Evolutionary conservation across 2,888 invertebrate species (phyloP), one percentile per base, ranked within the genome.

Genomic region (Machimus atricapillus): DNA sequence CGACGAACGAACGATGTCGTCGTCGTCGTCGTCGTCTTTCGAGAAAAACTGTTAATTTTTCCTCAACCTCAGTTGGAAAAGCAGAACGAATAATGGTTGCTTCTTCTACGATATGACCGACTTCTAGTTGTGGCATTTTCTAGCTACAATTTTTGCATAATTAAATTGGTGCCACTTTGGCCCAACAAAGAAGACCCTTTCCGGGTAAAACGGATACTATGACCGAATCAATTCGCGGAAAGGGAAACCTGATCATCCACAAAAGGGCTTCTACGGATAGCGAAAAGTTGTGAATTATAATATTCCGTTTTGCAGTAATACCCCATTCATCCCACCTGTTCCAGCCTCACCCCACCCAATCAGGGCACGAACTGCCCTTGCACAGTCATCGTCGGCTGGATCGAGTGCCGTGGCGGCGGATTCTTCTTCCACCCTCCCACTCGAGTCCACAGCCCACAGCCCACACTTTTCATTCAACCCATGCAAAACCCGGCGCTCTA

Each of bases 281-380:
- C 66, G 27, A 8, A 66, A 66, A 66, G 23, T 66, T 66, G 19
- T 27, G 66, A 66, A 7, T 66, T 66, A 27, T 66, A 82, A 82
- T 82, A 82, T 82, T 82, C 58, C 82, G 56, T 66, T 56, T 82
- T 58, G 56, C 40, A 82, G 56, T 7, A 56, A n/a, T n/a, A 8
- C 23, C 34, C 58, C 34, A 19, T 37, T 34, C 31, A 66, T 66
- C 5, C 73, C 66, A 66, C 83, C 73, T 19, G 27, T 34, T n/a
- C 16, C 66, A 16, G 46, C 12, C 43, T n/a, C n/a, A n/a, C 43
- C 43, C 46, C 85, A 43, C 82, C 14, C 43, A 46, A 46, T 46
- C 12, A 52, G 52, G 16, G 52, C 52, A 52, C 8, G 52, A 52
- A 52, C 52, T 52, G 19, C 52, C n/a, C 16, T 46, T 46, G 14